These are phyloP conservation scores for Phyllotis vaccarum DNA, from an alignment of 2,797 vertebrate species.

Conservation along the genomic window DNA sequence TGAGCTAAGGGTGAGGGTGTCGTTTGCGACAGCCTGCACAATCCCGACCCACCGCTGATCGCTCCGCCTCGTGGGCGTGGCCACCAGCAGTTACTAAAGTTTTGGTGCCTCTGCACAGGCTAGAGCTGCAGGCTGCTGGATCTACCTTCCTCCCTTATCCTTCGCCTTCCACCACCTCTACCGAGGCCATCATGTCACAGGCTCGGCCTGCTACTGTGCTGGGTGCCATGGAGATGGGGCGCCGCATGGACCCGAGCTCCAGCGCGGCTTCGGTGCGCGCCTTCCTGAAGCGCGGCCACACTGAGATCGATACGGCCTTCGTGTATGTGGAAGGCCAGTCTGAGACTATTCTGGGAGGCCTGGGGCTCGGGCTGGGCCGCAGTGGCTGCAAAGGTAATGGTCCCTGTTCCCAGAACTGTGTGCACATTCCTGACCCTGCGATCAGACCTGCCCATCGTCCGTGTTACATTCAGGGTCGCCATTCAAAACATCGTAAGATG, in stretches of 20 bases:
- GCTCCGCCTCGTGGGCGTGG: not conserved
- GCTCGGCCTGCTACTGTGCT: conserved; percentile 89
- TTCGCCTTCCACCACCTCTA: not conserved
- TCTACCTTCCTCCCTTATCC: not conserved
- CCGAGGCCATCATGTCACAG: not conserved
- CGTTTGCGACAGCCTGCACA: rapidly evolving
- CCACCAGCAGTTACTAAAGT: rapidly evolving
- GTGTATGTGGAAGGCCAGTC: conserved; percentile 93
- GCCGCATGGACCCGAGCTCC: conserved; percentile 87
- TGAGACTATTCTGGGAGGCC: conserved; percentile 91
- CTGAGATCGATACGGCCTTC: conserved; percentile 92
- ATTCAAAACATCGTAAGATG: not conserved
- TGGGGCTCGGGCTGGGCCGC: conserved; percentile 87
- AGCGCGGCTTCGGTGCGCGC: conserved; percentile 89
- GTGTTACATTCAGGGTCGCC: not conserved
- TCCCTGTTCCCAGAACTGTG: not conserved
- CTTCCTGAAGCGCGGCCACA: conserved; percentile 90
- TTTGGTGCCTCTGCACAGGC: too few species aligned
- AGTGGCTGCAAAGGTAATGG: conserved; percentile 55
- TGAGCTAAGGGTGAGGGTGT: too few species aligned
- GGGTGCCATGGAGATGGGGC: conserved; percentile 94
- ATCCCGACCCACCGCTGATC: too few species aligned
- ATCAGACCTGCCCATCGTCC: not conserved
- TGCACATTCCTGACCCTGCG: not conserved
- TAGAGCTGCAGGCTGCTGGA: not conserved